These are phyloP conservation scores for Characodon lateralis DNA, from an alignment of 2,797 vertebrate genomes.

Conservation along the genomic window DNA sequence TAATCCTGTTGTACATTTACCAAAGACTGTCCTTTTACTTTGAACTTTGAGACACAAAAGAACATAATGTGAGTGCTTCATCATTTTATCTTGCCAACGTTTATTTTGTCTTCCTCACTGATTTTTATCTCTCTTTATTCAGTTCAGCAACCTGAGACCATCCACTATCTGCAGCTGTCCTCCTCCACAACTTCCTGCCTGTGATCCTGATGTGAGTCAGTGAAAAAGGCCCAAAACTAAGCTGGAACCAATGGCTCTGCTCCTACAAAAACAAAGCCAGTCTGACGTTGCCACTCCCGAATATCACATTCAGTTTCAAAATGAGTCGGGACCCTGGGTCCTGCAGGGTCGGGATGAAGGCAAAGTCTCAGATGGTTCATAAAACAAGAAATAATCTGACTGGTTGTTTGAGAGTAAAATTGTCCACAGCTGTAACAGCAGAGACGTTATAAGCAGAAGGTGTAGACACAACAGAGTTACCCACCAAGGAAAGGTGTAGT, in stretches of 20 bases:
- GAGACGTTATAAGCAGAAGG: slow-evolving; percentile 23
- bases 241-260: not conserved
- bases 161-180: slow-evolving; percentile 4
- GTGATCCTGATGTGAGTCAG: not conserved
- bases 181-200: slow-evolving; percentile 12
- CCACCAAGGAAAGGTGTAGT: not conserved
- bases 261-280: not conserved
- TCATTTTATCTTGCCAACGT: slow-evolving; percentile 1
- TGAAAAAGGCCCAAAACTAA: slow-evolving; percentile 6
- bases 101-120: not conserved
- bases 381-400: not conserved
- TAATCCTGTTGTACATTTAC: not conserved
- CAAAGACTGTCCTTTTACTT: not conserved
- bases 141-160: slow-evolving; percentile 11
- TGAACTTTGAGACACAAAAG: not conserved
- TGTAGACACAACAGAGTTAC: slow-evolving; percentile 39
- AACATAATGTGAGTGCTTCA: not conserved
- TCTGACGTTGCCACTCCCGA: slow-evolving; percentile 10
- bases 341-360: slow-evolving; percentile 3
- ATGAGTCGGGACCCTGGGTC: no score
- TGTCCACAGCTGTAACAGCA: slow-evolving; percentile 40
- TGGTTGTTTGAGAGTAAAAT: slow-evolving; percentile 7
- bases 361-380: not conserved
- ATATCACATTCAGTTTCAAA: not conserved
- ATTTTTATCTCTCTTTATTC: slow-evolving; percentile 18